Evolutionary conservation across 2,113 vertebrate species (phyloP), one percentile per base, ranked within the genome.

Genomic region (Calyptomena viridis): DNA sequence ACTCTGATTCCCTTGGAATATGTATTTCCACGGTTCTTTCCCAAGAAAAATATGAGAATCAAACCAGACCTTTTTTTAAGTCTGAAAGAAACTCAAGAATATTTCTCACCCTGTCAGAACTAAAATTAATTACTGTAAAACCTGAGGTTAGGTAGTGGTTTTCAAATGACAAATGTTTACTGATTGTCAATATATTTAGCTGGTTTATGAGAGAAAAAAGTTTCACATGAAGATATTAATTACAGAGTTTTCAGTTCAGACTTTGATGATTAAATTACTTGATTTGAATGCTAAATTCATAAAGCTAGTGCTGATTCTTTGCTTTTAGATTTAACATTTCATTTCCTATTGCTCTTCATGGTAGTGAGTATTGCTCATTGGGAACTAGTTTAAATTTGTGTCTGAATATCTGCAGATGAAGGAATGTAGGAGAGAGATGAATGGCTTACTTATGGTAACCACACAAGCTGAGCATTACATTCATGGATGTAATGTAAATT

Each of bases 281-380:
- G 25, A 87, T 84, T 74, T 78, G 59, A 91, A 93, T 76, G 40
- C 23, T 78, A 90, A 94, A 93, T 81, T 95, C 30, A 56, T 90
- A 77, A 75, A 80, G 12, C 13, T 46, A 52, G 37, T 49, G 44
- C 63, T 82, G 53, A 47, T 82, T 83, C 59, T 91, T 77, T 85
- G 47, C 47, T 83, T 90, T 84, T 35, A 42, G 40, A 85, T 85
- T 88, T 84, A 71, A 78, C 50, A 52, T 91, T 81, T 89, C 6
- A 30, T 76, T 93, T 94, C 23, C 44, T 76, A 62, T 30, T 62
- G 55, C 74, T 87, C 62, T 76, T 80, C 37, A 17, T 23, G 37
- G 23, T 37, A 58, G 59, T 21, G 35, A 82, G 18, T 31, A 46
- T 59, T 73, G 35, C 55, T 79, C 74, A 23, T 46, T 35, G 15